Percentiles rank a stretch among this genome's conserved stretches.
Evolutionary conservation across 2,888 invertebrate genomes (phyloP).

Genomic region (Poecilobothrus nobilitatus): DNA sequence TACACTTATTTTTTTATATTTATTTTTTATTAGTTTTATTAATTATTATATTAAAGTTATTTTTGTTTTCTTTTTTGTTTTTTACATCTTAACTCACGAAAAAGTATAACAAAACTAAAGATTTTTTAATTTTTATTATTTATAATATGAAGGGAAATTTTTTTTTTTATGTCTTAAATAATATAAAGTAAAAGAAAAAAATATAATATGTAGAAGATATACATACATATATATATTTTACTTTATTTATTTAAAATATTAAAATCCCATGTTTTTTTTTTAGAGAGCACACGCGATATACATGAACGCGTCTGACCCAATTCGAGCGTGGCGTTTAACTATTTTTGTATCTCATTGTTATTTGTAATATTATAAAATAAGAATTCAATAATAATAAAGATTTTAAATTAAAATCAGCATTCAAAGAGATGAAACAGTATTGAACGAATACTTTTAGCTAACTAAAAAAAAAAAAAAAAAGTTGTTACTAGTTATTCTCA

Average conservation of each 20-base stretch:
- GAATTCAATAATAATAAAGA: too few relatives aligned
- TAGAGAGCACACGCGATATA: not conserved
- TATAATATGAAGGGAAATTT: too few relatives aligned
- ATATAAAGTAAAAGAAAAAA: not conserved
- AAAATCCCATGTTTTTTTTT: not conserved
- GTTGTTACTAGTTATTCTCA: too few relatives aligned
- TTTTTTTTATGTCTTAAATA: too few relatives aligned
- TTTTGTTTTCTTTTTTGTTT: not conserved
- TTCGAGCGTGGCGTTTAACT: slow-evolving; percentile 4
- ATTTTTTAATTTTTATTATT: not conserved
- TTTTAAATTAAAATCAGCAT: too few relatives aligned
- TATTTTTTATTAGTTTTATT: too few relatives aligned
- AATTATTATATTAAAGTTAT: too few relatives aligned
- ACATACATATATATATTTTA: not conserved
- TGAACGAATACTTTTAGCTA: too few relatives aligned
- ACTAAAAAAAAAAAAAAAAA: too few relatives aligned
- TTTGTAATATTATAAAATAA: too few relatives aligned
- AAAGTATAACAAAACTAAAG: not conserved
- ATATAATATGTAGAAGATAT: not conserved
- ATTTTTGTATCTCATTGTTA: not conserved
- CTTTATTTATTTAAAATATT: not conserved
- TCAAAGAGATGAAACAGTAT: too few relatives aligned
- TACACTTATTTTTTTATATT: too few relatives aligned
- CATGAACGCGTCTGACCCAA: not conserved
- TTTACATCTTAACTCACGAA: not conserved